Evolutionary conservation across 2,888 invertebrate genomes (phyloP).

Genomic region (Dryadula phaetusa): DNA sequence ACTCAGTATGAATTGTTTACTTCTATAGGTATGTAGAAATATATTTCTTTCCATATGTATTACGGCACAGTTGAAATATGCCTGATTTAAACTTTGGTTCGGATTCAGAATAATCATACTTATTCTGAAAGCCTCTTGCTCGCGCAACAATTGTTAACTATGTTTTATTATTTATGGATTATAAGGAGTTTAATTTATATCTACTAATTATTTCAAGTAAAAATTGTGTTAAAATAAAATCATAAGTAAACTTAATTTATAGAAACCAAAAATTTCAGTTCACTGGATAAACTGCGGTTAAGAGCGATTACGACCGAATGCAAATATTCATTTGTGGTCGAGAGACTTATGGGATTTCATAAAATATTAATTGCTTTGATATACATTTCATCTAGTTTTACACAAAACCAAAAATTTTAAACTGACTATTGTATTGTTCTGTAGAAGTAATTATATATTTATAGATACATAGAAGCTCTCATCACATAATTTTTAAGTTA

Average conservation of each 20-base stretch:
- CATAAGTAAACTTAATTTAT: slow-evolving; percentile 22
- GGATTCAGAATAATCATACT: too few species aligned
- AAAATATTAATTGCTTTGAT: slow-evolving; percentile 11
- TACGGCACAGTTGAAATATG: too few species aligned
- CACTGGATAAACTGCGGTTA: slow-evolving; percentile 24
- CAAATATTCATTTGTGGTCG: slow-evolving; percentile 27
- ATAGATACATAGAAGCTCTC: too few species aligned
- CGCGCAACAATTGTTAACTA: too few species aligned
- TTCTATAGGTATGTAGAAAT: too few species aligned
- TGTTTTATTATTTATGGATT: neutral
- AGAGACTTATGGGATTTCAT: slow-evolving; percentile 24
- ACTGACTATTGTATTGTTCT: neutral
- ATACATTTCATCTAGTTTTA: slow-evolving; percentile 11
- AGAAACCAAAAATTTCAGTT: slow-evolving; percentile 23
- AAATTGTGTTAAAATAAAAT: slow-evolving; percentile 12
- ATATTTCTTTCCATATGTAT: too few species aligned
- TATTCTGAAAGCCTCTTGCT: too few species aligned
- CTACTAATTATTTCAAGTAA: neutral
- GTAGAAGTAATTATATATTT: neutral
- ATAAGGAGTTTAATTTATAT: neutral
- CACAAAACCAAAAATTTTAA: neutral
- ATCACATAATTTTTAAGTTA: too few species aligned
- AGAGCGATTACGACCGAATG: slow-evolving; percentile 22
- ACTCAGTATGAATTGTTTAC: too few species aligned
- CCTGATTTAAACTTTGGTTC: too few species aligned